phyloP scores from a whole-genome alignment of 1,140 invertebrate genomes.

The Mizuhopecten yessoensis region DNA sequence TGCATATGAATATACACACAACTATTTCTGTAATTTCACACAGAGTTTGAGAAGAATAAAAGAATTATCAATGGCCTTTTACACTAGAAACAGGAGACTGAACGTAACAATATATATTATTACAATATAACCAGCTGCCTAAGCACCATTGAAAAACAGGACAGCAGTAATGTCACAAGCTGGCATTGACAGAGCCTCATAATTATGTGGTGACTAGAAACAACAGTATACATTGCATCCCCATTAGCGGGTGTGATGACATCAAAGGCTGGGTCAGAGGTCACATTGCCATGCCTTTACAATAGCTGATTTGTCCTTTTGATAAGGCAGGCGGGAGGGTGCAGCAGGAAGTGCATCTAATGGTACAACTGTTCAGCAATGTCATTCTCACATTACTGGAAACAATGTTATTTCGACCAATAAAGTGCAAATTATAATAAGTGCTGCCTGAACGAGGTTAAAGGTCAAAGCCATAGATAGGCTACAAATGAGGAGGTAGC shows the following conservation, averaged over 20 bases:
- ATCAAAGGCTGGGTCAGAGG: background rate
- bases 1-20: too few species aligned
- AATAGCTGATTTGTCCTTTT: background rate
- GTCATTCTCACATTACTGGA: too few species aligned
- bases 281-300: background rate
- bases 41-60: too few species aligned
- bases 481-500: background rate
- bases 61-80: too few species aligned
- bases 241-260: conserved; percentile 4
- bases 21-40: conserved; percentile 17
- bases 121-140: background rate
- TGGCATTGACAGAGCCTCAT: background rate
- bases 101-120: background rate
- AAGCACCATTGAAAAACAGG: too few species aligned
- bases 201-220: background rate
- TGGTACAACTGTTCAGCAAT: too few species aligned
- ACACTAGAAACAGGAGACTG: background rate
- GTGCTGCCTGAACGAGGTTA: background rate
- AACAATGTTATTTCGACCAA: too few species aligned
- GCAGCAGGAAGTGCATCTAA: background rate
- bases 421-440: too few species aligned
- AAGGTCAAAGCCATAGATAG: background rate
- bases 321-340: background rate
- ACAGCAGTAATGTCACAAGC: background rate
- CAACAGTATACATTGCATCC: background rate